These are phyloP conservation scores for Salpingus planirostris DNA, from an alignment of 2,888 invertebrate genomes.

Conservation along the genomic window DNA sequence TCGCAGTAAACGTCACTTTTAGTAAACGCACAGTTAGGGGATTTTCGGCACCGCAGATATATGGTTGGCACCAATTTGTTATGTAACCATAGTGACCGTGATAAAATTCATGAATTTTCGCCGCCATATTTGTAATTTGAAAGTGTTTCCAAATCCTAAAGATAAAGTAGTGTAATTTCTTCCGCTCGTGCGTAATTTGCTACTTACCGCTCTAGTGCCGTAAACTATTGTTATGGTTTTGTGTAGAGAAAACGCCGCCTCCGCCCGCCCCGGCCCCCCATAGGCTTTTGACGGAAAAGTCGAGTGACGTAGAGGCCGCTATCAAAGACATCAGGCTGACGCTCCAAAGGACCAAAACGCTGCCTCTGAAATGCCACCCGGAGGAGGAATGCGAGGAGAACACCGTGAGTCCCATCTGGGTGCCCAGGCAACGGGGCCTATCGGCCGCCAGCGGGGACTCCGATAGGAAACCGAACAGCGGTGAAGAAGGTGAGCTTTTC, in stretches of 20 bases:
- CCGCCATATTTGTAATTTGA: too few relatives aligned
- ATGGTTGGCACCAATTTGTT: too few relatives aligned
- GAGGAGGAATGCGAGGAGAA: constrained; percentile 43
- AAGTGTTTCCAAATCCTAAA: too few relatives aligned
- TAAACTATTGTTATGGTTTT: too few relatives aligned
- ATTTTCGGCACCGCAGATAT: too few relatives aligned
- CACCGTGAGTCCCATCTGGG: constrained; percentile 58
- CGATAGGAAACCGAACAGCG: constrained; percentile 59
- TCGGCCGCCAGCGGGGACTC: constrained; percentile 49
- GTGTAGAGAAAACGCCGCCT: constrained; percentile 53
- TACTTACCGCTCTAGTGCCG: constrained; percentile 10
- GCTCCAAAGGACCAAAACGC: constrained; percentile 61
- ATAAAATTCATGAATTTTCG: too few relatives aligned
- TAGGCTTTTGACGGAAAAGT: constrained; percentile 44
- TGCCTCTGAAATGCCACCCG: constrained; percentile 46
- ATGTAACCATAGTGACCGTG: too few relatives aligned
- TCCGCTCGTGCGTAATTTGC: too few relatives aligned
- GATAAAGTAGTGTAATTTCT: too few relatives aligned
- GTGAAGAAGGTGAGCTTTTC: constrained; percentile 47
- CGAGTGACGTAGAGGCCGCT: constrained; percentile 51
- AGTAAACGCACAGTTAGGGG: too few relatives aligned
- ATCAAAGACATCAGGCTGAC: constrained; percentile 78
- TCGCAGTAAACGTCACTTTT: too few relatives aligned
- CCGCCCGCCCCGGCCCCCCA: constrained; percentile 71
- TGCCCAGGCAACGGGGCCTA: constrained; percentile 55